Evolutionary conservation across 2,888 invertebrate species (phyloP).

Genomic region (Drosophila ezoana): DNA sequence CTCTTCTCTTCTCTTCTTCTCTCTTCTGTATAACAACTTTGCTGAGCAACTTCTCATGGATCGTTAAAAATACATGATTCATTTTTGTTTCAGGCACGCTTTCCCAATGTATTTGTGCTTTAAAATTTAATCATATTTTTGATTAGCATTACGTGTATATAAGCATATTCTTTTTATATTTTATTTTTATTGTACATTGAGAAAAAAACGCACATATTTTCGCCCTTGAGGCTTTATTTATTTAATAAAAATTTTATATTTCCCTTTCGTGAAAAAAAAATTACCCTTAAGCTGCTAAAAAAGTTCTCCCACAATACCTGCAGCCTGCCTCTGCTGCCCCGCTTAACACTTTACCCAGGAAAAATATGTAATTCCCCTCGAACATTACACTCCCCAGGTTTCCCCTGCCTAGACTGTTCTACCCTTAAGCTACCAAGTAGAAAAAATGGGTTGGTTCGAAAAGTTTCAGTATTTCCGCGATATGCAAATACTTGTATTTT

Average conservation of each 20-base stretch:
- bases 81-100: constrained; percentile 21
- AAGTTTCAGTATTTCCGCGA: constrained; percentile 30
- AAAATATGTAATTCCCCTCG: constrained; percentile 1
- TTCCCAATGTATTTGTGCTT: constrained; percentile 14
- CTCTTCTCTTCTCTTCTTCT: not conserved
- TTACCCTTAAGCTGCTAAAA: constrained; percentile 30
- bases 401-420: constrained; percentile 1
- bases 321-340: constrained; percentile 14
- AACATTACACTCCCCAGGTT: constrained; percentile 3
- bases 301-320: constrained; percentile 15
- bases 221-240: not conserved
- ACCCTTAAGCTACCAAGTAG: constrained; percentile 33
- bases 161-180: constrained; percentile 1
- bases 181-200: constrained; percentile 23
- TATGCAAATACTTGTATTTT: constrained; percentile 21
- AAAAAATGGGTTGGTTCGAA: constrained; percentile 36
- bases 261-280: constrained; percentile 21
- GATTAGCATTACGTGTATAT: constrained; percentile 23
- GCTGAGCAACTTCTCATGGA: constrained; percentile 25
- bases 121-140: constrained; percentile 18
- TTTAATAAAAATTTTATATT: constrained; percentile 7
- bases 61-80: constrained; percentile 32
- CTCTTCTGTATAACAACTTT: constrained; percentile 13
- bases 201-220: constrained; percentile 19
- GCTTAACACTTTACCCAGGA: not conserved